Evolutionary conservation across 2,113 vertebrate genomes (phyloP).

Genomic region (Pterocles burchelli): DNA sequence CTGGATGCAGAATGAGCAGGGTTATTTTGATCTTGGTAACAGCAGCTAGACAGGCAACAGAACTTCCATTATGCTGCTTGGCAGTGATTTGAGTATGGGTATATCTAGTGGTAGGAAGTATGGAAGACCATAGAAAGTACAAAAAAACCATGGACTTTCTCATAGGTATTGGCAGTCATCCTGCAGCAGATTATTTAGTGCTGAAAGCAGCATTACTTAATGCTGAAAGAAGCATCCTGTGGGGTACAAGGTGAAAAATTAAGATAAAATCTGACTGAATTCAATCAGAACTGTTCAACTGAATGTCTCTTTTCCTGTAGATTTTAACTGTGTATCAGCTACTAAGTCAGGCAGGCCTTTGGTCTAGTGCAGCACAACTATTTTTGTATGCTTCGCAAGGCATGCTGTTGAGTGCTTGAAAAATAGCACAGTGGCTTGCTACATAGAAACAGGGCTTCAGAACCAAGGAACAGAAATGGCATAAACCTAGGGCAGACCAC

Average conservation of each 20-base stretch:
- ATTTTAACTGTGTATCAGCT: neutral
- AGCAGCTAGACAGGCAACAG: neutral
- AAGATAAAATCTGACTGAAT: neutral
- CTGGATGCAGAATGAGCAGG: neutral
- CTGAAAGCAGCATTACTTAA: neutral
- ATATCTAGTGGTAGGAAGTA: neutral
- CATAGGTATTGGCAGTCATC: neutral
- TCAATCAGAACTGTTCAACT: neutral
- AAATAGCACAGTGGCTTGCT: neutral
- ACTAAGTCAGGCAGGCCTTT: neutral
- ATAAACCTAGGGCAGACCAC: neutral
- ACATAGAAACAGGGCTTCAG: neutral
- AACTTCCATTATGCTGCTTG: neutral
- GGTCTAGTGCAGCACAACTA: neutral
- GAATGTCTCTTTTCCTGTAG: neutral
- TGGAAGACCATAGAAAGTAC: neutral
- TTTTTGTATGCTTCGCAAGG: neutral
- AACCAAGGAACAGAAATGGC: neutral
- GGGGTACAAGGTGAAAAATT: neutral
- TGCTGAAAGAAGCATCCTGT: neutral
- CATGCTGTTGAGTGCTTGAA: neutral
- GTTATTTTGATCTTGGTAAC: neutral
- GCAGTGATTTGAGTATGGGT: neutral
- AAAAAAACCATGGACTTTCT: neutral
- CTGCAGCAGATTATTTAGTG: neutral